Conservation (phyloP, 2,888 invertebrate species). For the Stenurella melanura region DNA sequence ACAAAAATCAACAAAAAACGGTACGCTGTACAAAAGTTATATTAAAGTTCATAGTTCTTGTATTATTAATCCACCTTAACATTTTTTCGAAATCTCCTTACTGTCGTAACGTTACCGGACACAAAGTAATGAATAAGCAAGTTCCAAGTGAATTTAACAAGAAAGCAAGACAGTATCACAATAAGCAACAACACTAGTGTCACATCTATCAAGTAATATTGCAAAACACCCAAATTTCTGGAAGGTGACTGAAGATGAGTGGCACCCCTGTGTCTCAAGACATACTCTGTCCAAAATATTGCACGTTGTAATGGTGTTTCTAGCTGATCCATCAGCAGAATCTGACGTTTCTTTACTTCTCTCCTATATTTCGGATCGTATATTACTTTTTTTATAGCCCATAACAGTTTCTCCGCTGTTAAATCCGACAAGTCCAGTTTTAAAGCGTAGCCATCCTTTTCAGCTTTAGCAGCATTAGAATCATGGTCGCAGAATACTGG, state of each 20-base stretch:
- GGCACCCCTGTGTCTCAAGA: conserved; percentile 87
- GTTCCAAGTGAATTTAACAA: conserved; percentile 71
- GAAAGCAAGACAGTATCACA: conserved; percentile 66
- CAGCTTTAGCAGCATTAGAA: conserved; percentile 88
- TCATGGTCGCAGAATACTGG: conserved; percentile 92
- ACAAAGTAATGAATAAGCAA: conserved; percentile 72
- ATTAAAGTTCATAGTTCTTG: conserved; percentile 9
- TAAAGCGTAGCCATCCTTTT: conserved; percentile 85
- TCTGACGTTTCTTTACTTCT: conserved; percentile 82
- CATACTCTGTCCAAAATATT: conserved; percentile 91
- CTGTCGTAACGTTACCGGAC: conserved; percentile 67
- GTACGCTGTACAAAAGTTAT: conserved; percentile 23
- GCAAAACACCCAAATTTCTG: conserved; percentile 80
- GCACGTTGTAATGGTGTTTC: conserved; percentile 85
- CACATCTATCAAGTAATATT: conserved; percentile 82
- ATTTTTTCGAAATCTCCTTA: conserved; percentile 63
- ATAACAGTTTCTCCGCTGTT: conserved; percentile 80
- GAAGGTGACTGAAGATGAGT: conserved; percentile 85
- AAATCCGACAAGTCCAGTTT: conserved; percentile 83
- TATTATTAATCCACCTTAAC: conserved; percentile 65
- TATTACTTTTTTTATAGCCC: conserved; percentile 83
- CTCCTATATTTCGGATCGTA: conserved; percentile 81
- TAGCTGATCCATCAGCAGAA: conserved; percentile 83
- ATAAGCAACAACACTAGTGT: conserved; percentile 70
- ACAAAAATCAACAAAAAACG: conserved; percentile 12